Percentiles rank a stretch among this genome's conserved stretches.
phyloP scores from a whole-genome alignment of 2,888 invertebrate genomes.

The Ochropleura leucogaster region DNA sequence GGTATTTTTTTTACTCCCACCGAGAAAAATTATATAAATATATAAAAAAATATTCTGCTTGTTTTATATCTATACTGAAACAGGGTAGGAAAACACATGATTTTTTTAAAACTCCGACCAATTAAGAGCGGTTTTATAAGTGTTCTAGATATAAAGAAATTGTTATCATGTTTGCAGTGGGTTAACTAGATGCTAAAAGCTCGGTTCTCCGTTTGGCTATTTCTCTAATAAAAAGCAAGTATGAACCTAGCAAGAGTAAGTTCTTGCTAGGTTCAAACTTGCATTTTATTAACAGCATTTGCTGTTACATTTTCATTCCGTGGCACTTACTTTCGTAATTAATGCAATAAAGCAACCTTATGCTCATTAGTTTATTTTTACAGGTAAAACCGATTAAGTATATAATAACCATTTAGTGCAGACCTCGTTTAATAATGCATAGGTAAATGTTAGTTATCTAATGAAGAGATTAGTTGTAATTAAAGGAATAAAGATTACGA shows the following conservation, averaged over 20 bases:
- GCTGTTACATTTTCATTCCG: not conserved
- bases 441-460: not conserved
- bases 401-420: not conserved
- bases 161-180: not conserved
- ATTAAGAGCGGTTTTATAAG: no score
- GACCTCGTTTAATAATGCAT: slow-evolving; percentile 4
- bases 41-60: not conserved
- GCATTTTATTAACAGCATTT: no score
- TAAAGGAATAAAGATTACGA: slow-evolving; percentile 16
- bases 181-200: not conserved
- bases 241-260: not conserved
- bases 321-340: not conserved
- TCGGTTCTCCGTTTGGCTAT: not conserved
- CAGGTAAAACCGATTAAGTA: not conserved
- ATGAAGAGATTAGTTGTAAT: not conserved
- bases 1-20: no score
- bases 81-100: not conserved
- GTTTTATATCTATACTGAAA: not conserved
- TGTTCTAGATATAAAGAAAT: not conserved
- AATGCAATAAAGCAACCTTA: slow-evolving; percentile 4
- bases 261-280: no score
- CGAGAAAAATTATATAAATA: no score
- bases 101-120: no score
- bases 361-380: slow-evolving; percentile 6
- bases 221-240: not conserved